A percentile compares a stretch with the other conserved stretches of the same genome.
Conservation (phyloP, 2,113 vertebrate species). For the Halichoeres trimaculatus region DNA sequence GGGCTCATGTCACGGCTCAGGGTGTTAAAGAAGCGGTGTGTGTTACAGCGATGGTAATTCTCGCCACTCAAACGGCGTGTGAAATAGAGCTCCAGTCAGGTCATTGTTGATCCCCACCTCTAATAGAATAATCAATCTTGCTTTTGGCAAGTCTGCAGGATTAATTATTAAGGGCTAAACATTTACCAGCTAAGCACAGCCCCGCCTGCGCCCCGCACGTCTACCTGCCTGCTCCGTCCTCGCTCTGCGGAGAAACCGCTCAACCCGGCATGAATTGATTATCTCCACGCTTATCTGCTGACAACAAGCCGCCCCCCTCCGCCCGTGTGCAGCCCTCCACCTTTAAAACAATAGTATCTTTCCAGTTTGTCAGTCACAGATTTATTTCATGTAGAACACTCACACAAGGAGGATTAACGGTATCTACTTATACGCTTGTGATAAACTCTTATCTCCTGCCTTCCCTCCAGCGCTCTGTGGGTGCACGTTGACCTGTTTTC, state of each 20-base stretch:
- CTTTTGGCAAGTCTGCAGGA: conserved; percentile 67
- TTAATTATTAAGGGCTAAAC: conserved; percentile 73
- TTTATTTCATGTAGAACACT: conserved; percentile 71
- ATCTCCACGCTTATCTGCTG: conserved; percentile 67
- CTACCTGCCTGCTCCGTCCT: conserved; percentile 47
- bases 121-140: conserved; percentile 80
- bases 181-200: conserved; percentile 49
- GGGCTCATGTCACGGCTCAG: conserved; percentile 17
- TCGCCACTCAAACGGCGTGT: conserved; percentile 73
- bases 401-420: conserved; percentile 76
- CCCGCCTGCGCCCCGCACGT: neutral
- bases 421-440: conserved; percentile 76
- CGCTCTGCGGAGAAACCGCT: conserved; percentile 18
- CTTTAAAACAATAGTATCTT: conserved; percentile 77
- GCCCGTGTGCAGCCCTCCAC: conserved; percentile 33
- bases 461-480: conserved; percentile 73
- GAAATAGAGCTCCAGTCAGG: conserved; percentile 68
- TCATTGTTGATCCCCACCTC: conserved; percentile 73
- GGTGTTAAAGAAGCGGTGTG: neutral
- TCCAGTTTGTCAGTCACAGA: conserved; percentile 76
- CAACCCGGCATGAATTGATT: conserved; percentile 58
- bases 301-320: conserved; percentile 35
- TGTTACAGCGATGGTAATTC: conserved; percentile 40
- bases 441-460: conserved; percentile 78
- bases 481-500: conserved; percentile 78